A percentile compares a stretch with the other conserved stretches of the same genome.
phyloP scores from a whole-genome alignment of 2,888 invertebrate species.

The Acanthoscelides obtectus region DNA sequence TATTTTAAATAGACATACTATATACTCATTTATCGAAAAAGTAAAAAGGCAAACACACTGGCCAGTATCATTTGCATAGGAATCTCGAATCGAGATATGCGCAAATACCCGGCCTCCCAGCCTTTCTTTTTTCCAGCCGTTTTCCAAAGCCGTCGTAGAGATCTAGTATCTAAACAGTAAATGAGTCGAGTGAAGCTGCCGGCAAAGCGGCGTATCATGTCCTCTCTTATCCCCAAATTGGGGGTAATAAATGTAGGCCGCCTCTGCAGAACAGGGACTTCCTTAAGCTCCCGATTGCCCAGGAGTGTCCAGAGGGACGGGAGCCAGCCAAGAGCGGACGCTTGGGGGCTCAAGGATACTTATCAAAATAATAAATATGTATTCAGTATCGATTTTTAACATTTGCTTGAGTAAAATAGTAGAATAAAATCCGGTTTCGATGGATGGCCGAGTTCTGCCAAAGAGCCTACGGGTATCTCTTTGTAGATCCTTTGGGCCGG shows the following conservation, averaged over 20 bases:
- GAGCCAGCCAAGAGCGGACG: neutral
- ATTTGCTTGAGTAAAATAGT: no score
- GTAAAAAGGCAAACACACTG: no score
- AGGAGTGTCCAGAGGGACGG: neutral
- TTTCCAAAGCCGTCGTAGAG: neutral
- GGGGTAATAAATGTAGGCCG: neutral
- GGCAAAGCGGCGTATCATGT: neutral
- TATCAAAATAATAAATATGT: no score
- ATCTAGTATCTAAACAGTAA: neutral
- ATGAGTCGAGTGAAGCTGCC: neutral
- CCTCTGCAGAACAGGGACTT: neutral
- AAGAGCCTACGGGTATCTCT: no score
- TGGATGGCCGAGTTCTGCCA: no score
- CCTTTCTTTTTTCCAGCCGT: neutral
- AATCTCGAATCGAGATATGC: neutral
- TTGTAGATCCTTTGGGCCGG: no score
- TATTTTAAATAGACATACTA: no score
- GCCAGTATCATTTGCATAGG: neutral
- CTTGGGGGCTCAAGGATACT: neutral
- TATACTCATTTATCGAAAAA: no score
- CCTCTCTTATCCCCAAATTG: neutral
- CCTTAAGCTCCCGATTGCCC: neutral
- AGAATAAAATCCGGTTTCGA: no score
- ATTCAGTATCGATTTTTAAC: no score
- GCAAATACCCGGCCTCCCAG: neutral